Conservation (phyloP, 2,797 vertebrate genomes). For the Paguma larvata region DNA sequence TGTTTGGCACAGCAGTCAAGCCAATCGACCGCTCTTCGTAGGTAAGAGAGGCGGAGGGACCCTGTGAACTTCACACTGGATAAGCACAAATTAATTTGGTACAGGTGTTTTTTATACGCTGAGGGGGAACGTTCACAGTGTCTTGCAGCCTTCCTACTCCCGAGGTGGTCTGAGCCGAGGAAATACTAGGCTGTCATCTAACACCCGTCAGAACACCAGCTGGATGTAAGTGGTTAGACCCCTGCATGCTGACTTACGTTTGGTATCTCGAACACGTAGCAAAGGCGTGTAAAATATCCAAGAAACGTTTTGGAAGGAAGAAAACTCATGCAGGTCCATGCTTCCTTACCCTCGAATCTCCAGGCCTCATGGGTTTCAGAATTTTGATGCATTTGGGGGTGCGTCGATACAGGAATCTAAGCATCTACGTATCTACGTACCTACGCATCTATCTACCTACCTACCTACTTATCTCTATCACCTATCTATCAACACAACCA, state of each 20-base stretch:
- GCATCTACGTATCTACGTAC: neutral
- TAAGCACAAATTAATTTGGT: slow-evolving; percentile 84
- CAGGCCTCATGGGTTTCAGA: neutral
- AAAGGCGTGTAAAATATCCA: slow-evolving; percentile 31
- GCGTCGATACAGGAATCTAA: neutral
- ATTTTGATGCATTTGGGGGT: neutral
- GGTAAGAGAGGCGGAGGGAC: slow-evolving; percentile 83
- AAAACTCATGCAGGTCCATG: neutral
- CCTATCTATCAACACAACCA: neutral
- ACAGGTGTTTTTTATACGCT: slow-evolving; percentile 83
- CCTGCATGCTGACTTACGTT: slow-evolving; percentile 71
- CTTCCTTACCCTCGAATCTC: neutral
- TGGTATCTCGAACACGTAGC: slow-evolving; percentile 26
- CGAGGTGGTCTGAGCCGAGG: slow-evolving; percentile 79
- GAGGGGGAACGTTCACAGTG: slow-evolving; percentile 81
- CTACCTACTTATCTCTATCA: neutral
- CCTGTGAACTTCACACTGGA: slow-evolving; percentile 85
- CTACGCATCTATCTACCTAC: neutral
- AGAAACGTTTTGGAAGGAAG: slow-evolving; percentile 57
- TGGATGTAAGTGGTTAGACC: slow-evolving; percentile 59
- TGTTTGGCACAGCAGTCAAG: slow-evolving; percentile 70
- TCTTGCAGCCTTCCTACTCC: slow-evolving; percentile 77
- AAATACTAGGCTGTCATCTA: slow-evolving; percentile 78
- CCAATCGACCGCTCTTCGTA: slow-evolving; percentile 82
- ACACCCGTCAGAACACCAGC: slow-evolving; percentile 80